Evolutionary conservation across 2,888 invertebrate genomes (phyloP).

Genomic region (Panopea generosa): DNA sequence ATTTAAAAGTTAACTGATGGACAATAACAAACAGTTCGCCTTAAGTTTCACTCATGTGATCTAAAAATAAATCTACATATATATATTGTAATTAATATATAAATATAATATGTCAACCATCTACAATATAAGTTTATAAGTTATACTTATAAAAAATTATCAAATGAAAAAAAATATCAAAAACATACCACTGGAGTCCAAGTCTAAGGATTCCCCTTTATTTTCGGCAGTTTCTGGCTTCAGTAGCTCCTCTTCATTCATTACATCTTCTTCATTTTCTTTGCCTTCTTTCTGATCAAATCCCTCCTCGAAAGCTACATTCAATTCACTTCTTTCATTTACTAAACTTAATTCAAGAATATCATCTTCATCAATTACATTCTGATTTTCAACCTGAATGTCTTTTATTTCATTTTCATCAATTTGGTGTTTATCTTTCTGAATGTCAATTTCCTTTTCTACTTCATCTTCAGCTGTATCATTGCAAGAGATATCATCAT

Average conservation of each 20-base stretch:
- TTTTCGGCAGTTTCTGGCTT: slow-evolving; percentile 2
- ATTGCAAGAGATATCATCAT: not conserved
- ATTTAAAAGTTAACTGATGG: too few species aligned
- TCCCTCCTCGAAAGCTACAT: too few species aligned
- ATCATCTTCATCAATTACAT: slow-evolving; percentile 14
- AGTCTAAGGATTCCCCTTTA: not conserved
- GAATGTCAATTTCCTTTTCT: slow-evolving; percentile 6
- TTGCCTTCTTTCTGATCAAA: not conserved
- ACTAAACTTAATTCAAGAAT: not conserved
- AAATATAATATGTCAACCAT: too few species aligned
- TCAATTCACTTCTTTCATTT: not conserved
- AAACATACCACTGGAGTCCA: not conserved
- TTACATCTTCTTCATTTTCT: not conserved
- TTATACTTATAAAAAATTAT: too few species aligned
- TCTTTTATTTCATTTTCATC: slow-evolving; percentile 5
- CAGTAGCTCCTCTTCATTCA: not conserved
- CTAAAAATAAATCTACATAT: too few species aligned
- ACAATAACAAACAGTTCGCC: too few species aligned
- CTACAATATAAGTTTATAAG: too few species aligned
- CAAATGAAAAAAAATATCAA: too few species aligned
- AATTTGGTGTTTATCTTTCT: not conserved
- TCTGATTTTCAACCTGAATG: not conserved
- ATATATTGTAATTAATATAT: too few species aligned
- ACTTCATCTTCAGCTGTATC: not conserved
- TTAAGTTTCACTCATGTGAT: too few species aligned